phyloP scores from a whole-genome alignment of 1,140 invertebrate species.

The Drosophila oshimai region DNA sequence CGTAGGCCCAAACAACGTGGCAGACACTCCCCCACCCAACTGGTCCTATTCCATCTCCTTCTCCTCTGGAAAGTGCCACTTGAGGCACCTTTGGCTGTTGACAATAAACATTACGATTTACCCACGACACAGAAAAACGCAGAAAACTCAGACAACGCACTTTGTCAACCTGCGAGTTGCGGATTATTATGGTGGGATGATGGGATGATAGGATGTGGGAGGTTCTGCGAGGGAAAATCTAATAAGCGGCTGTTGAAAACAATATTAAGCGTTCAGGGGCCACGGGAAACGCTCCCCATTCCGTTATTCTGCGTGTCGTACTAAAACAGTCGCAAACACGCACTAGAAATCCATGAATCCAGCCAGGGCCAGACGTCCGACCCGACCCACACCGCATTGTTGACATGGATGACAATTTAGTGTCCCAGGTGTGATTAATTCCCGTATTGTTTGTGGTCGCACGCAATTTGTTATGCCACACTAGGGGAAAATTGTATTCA shows the following conservation, averaged over 20 bases:
- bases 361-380: constrained; percentile 12
- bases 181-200: constrained; percentile 6
- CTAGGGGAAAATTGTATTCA: background rate
- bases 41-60: constrained; percentile 1
- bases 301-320: background rate
- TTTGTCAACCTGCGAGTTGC: constrained; percentile 44
- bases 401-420: constrained; percentile 71
- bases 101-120: constrained; percentile 77
- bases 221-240: constrained; percentile 39
- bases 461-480: constrained; percentile 5
- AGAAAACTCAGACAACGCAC: constrained; percentile 45
- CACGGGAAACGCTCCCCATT: background rate
- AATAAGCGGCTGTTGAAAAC: constrained; percentile 63
- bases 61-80: constrained; percentile 50
- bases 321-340: constrained; percentile 22
- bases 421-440: constrained; percentile 76
- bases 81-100: constrained; percentile 72
- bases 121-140: constrained; percentile 22
- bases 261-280: constrained; percentile 57
- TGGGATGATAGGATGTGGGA: background rate
- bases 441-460: constrained; percentile 53
- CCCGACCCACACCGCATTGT: constrained; percentile 43
- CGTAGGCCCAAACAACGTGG: constrained; percentile 25
- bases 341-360: constrained; percentile 28
- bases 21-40: background rate